Conservation (phyloP, 2,113 vertebrate species). For the Polyodon spathula region DNA sequence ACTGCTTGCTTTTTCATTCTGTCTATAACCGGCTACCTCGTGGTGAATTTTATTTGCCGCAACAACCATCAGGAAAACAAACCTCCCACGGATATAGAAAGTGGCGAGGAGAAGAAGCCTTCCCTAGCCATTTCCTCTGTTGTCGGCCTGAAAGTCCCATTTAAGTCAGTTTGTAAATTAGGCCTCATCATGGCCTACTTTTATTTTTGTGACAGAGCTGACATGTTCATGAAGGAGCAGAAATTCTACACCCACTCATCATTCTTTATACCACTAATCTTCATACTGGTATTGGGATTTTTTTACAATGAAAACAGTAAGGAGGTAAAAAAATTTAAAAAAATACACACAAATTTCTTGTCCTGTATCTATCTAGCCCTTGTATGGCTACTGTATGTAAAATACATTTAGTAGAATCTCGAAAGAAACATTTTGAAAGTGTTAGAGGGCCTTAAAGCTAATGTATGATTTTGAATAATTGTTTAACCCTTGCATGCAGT, state of each 20-base stretch:
- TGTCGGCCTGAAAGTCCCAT: conserved; percentile 60
- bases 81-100: conserved; percentile 71
- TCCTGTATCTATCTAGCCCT: no score
- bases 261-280: conserved; percentile 92
- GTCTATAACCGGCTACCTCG: conserved; percentile 62
- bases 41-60: conserved; percentile 66
- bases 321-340: conserved; percentile 63
- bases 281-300: conserved; percentile 84
- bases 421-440: no score
- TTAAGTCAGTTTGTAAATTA: conserved; percentile 80
- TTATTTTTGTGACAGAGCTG: conserved; percentile 88
- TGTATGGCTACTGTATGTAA: no score
- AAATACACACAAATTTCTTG: no score
- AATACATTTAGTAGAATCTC: no score
- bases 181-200: conserved; percentile 95
- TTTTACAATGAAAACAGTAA: conserved; percentile 93
- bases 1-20: conserved; percentile 69
- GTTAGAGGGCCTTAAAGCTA: no score
- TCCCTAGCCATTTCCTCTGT: conserved; percentile 42
- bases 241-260: conserved; percentile 93
- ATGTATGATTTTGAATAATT: no score
- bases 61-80: conserved; percentile 68
- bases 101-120: conserved; percentile 86
- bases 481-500: no score
- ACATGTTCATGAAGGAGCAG: conserved; percentile 97